These are phyloP conservation scores for Pomatorhinus ruficollis DNA, from an alignment of 2,113 vertebrate species.

Conservation along the genomic window DNA sequence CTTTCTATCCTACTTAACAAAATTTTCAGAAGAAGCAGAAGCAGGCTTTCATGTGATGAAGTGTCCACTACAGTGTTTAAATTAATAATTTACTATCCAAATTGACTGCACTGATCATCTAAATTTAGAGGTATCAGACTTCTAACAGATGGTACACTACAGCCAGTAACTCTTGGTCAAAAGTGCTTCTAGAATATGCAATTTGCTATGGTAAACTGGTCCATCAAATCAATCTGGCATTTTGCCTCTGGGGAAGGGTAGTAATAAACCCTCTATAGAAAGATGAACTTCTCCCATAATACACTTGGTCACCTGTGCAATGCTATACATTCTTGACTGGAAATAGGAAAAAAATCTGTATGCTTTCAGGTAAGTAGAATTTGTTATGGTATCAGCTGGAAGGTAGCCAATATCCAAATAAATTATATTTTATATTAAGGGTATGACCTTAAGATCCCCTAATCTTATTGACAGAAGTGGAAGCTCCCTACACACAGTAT, in stretches of 20 bases:
- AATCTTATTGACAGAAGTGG: conserved; percentile 38
- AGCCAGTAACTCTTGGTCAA: conserved; percentile 39
- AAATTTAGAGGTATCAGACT: conserved; percentile 55
- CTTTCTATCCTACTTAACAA: background rate
- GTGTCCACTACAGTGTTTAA: conserved; percentile 31
- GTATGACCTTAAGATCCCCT: conserved; percentile 26
- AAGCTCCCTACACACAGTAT: background rate
- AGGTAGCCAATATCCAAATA: conserved; percentile 45
- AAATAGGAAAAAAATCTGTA: background rate
- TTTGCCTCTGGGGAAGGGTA: conserved; percentile 26
- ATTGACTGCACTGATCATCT: conserved; percentile 20
- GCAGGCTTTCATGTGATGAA: conserved; percentile 21
- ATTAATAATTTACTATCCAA: conserved; percentile 51
- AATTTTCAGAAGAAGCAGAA: conserved; percentile 15
- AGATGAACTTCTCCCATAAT: conserved; percentile 25
- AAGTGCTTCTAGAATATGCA: conserved; percentile 31
- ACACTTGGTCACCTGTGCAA: conserved; percentile 22
- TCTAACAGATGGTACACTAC: conserved; percentile 44
- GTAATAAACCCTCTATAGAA: conserved; percentile 8
- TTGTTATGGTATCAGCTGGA: conserved; percentile 19
- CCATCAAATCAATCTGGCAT: conserved; percentile 47
- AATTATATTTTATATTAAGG: conserved; percentile 44
- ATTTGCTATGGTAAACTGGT: conserved; percentile 49
- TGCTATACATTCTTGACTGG: background rate
- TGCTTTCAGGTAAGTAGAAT: conserved; percentile 43